Base-by-base conservation (phyloP, 2,797 vertebrate genomes). In the Schizothorax lantsangensis region DNA sequence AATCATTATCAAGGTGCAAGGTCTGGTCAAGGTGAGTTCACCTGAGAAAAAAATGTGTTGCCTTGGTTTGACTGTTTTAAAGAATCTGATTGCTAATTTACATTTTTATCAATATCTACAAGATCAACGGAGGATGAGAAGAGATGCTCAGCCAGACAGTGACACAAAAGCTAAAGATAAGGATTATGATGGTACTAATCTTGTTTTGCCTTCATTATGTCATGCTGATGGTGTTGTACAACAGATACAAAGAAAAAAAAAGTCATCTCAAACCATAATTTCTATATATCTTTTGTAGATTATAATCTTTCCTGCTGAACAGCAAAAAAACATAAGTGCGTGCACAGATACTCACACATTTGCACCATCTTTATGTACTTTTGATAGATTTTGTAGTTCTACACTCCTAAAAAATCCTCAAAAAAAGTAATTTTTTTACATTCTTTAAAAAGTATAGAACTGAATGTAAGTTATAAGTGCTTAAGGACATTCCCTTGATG, bases 241-340 rank as follows among this genome's bases (percentile, higher is more conserved):
- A n/a, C 38, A 62, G 23, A 59, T 69, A 1, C 12, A 36, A 12
- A 33, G 23, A 33, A 6, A 1, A 3, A 33, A 47, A 74, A 47
- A 45, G 5, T 17, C 5, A 52, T 52, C 17, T 54, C 19, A 47
- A 47, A 30, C 43, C 6, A 74, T 47, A 0, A 47, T 17, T 30
- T 74, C 2, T 40, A 40, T 26, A 30, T 26, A 73, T 30, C 4
- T 43, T 45, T 64, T 88, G 54, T 87, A 95, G 93, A 91, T 30
- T 30, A 30, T 30, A 30, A 30, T 30, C 30, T 30, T 30, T 30
- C 30, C 30, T 30, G 30, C 30, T 30, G 30, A 30, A 30, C 1
- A 30, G 30, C 30, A 30, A 30, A 30, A 30, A 30, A 30, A 30
- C 30, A 30, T 30, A 30, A 30, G 30, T 30, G 30, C 30, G 30